Conservation (phyloP, 30 jellyfish, hydroid and myxozoan species). For the Pelagia noctiluca region DNA sequence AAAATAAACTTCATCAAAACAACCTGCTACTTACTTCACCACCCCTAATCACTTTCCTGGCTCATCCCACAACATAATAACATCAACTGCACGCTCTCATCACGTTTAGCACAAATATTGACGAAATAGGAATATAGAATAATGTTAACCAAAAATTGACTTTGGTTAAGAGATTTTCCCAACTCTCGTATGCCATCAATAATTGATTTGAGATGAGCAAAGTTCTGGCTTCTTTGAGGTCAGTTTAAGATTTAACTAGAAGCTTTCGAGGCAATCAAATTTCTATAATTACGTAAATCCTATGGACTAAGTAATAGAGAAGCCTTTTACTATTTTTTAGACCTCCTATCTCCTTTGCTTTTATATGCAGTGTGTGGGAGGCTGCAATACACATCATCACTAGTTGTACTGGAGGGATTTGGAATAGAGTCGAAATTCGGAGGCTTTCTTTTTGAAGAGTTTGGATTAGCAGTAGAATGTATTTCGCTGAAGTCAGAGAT, state of each 20-base stretch:
- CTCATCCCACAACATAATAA: neutral
- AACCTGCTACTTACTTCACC: neutral
- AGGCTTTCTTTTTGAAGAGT: neutral
- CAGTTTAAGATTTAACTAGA: neutral
- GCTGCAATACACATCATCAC: neutral
- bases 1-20: neutral
- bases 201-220: neutral
- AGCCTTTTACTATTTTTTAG: neutral
- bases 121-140: neutral
- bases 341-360: too few relatives aligned
- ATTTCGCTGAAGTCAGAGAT: neutral
- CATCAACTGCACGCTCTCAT: neutral
- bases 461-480: neutral
- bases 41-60: neutral
- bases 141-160: neutral
- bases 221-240: constrained; percentile 6
- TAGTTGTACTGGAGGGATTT: neutral
- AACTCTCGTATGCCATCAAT: neutral
- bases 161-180: constrained; percentile 2
- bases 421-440: neutral
- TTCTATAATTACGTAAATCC: neutral
- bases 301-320: neutral
- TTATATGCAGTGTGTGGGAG: too few relatives aligned
- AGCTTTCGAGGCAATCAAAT: neutral
- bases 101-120: neutral